Percentiles rank a stretch among this genome's conserved stretches.
phyloP scores from a whole-genome alignment of 2,888 invertebrate genomes.

The Caenorhabditis doughertyi region DNA sequence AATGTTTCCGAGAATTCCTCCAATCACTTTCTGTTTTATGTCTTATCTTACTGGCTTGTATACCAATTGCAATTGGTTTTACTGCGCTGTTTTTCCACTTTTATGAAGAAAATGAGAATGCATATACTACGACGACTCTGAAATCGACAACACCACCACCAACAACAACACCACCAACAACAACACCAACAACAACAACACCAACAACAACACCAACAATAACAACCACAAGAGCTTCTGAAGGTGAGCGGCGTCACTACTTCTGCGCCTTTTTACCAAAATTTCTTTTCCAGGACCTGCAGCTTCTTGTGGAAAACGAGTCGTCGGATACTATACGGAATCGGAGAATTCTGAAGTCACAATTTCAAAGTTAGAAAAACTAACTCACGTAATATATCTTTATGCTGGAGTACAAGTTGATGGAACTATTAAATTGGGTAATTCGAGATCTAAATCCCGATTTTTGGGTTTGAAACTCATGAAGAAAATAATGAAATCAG shows the following conservation, averaged over 20 bases:
- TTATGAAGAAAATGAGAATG: background rate
- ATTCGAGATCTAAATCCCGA: background rate
- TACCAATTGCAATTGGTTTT: background rate
- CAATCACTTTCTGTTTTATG: background rate
- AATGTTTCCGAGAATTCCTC: background rate
- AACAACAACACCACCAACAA: no score
- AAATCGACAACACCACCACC: background rate
- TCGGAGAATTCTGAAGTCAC: conserved; percentile 65
- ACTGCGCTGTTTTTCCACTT: conserved; percentile 71
- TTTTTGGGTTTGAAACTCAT: conserved; percentile 16
- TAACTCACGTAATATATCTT: conserved; percentile 73
- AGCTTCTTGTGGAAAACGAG: conserved; percentile 62
- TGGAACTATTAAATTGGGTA: background rate
- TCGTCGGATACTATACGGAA: conserved; percentile 72
- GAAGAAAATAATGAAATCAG: conserved; percentile 10
- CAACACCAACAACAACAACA: no score
- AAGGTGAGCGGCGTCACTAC: no score
- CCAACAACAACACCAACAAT: conserved; percentile 30
- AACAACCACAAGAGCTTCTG: background rate
- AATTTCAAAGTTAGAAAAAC: conserved; percentile 49
- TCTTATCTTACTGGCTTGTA: background rate
- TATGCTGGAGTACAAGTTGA: conserved; percentile 54
- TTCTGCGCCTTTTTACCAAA: background rate
- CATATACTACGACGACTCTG: background rate
- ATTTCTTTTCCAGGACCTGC: background rate